These are phyloP conservation scores for Gambusia holbrooki DNA, from an alignment of 2,113 vertebrate species.

Conservation along the genomic window DNA sequence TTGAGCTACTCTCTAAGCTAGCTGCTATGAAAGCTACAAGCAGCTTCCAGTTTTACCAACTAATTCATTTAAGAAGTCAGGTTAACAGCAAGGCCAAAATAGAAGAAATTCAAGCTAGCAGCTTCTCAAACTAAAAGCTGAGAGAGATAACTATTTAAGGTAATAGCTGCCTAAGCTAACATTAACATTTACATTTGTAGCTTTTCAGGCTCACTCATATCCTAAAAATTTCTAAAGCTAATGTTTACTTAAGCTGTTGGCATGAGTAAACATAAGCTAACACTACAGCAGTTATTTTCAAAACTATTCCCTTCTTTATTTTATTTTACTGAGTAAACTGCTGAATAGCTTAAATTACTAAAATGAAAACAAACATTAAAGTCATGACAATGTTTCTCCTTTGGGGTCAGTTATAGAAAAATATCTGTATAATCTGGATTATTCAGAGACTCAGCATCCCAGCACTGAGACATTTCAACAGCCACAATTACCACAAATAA, in stretches of 20 bases:
- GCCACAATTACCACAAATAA: conserved; percentile 52
- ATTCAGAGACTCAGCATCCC: background rate
- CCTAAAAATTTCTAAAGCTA: background rate
- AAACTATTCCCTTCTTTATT: too few relatives aligned
- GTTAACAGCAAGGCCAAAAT: too few relatives aligned
- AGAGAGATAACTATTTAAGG: background rate
- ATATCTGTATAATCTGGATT: background rate
- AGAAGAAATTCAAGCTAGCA: too few relatives aligned
- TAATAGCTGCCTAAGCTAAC: too few relatives aligned
- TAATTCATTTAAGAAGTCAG: too few relatives aligned
- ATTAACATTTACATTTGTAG: background rate
- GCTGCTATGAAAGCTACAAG: too few relatives aligned
- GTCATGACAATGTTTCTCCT: too few relatives aligned
- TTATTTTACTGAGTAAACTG: too few relatives aligned
- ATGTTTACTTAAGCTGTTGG: background rate
- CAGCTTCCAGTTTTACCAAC: too few relatives aligned
- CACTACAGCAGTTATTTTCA: too few relatives aligned
- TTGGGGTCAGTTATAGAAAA: background rate
- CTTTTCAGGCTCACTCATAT: background rate
- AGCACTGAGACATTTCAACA: background rate
- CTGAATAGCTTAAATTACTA: too few relatives aligned
- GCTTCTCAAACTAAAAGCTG: background rate
- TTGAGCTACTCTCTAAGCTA: too few relatives aligned
- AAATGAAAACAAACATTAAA: background rate
- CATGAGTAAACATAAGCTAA: background rate